Percentiles rank a stretch among this genome's conserved stretches.
These are phyloP conservation scores for Procambarus clarkii DNA, from an alignment of 1,140 invertebrate species.

Conservation along the genomic window DNA sequence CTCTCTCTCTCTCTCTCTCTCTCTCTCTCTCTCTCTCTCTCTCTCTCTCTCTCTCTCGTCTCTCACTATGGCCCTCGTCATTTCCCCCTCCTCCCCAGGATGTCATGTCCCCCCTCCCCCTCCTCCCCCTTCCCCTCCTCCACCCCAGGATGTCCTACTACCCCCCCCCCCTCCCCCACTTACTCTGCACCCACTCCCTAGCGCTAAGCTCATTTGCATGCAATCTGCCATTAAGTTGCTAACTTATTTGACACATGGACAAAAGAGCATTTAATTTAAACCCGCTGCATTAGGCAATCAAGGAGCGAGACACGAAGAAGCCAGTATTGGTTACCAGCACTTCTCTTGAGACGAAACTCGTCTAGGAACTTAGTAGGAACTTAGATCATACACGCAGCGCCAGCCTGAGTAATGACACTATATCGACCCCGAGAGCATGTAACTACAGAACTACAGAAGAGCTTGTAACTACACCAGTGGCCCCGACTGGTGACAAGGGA, in stretches of 20 bases:
- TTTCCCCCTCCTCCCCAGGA: no score
- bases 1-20: no score
- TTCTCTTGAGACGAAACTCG: background rate
- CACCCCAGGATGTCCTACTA: no score
- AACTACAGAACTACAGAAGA: no score
- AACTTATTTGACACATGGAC: background rate
- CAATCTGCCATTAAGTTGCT: constrained; percentile 3
- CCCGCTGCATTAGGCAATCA: background rate
- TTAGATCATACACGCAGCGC: background rate
- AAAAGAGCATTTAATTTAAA: background rate
- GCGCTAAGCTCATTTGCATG: background rate
- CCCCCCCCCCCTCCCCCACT: no score
- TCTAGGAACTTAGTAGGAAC: background rate
- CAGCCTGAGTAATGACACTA: no score
- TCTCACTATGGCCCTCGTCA: no score
- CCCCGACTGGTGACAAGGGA: no score
- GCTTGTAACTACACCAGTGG: no score
- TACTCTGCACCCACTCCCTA: background rate
- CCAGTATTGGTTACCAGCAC: background rate
- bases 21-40: no score
- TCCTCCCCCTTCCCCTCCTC: background rate
- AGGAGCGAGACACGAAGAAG: background rate
- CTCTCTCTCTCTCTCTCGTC: no score
- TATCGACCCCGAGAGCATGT: no score
- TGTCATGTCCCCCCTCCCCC: background rate